These are phyloP conservation scores for Acholoe squamosa DNA, from an alignment of 2,888 invertebrate genomes.

Conservation along the genomic window DNA sequence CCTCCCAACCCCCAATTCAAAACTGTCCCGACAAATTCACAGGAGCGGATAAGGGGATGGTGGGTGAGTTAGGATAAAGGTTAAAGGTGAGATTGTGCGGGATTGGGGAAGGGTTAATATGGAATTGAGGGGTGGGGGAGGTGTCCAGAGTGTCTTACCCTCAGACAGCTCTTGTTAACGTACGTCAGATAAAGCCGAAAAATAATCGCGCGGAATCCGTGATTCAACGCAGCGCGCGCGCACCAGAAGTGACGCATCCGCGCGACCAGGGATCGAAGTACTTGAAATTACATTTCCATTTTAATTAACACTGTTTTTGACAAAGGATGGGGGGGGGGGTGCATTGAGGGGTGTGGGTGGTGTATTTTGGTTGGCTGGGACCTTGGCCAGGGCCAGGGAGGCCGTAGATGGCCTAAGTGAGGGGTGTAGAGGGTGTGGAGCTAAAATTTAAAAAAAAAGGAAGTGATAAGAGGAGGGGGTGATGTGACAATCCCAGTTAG, in stretches of 20 bases:
- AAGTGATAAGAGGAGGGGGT: not conserved
- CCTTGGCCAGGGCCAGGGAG: not conserved
- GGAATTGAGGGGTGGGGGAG: not conserved
- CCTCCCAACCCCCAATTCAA: no score
- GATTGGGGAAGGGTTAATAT: not conserved
- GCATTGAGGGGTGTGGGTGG: not conserved
- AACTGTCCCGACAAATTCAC: no score
- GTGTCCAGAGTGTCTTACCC: constrained; percentile 14
- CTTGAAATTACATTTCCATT: constrained; percentile 60
- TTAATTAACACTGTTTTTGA: constrained; percentile 51
- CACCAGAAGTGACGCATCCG: constrained; percentile 53
- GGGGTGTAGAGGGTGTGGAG: not conserved
- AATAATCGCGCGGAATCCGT: constrained; percentile 28
- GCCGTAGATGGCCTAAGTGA: not conserved
- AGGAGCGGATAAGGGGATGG: not conserved
- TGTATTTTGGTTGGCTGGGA: constrained; percentile 44
- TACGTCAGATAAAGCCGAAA: constrained; percentile 37
- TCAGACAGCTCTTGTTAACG: constrained; percentile 35
- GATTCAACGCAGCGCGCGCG: constrained; percentile 48
- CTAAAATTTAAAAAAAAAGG: not conserved
- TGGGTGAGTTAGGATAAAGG: not conserved
- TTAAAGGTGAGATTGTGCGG: not conserved
- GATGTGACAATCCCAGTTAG: constrained; percentile 36
- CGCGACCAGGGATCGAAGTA: constrained; percentile 55
- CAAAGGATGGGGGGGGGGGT: not conserved